Conservation (phyloP, 2,888 invertebrate genomes). For the Ferrisia virgata region DNA sequence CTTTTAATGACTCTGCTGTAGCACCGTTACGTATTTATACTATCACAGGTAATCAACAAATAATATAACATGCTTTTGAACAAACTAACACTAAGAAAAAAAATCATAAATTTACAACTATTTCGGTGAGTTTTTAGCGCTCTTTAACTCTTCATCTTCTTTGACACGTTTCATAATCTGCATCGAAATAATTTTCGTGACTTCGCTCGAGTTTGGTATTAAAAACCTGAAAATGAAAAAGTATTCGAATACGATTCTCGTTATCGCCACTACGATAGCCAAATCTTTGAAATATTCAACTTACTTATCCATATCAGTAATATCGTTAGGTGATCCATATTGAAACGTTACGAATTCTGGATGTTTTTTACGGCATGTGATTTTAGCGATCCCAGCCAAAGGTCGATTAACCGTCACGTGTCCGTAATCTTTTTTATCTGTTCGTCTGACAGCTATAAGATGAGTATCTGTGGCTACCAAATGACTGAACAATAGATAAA, state of each 20-base stretch:
- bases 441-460: conserved; percentile 78
- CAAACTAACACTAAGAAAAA: conserved; percentile 2
- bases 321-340: conserved; percentile 79
- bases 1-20: conserved; percentile 19
- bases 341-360: conserved; percentile 97
- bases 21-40: conserved; percentile 9
- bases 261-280: too few species aligned
- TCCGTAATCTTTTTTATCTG: conserved; percentile 73
- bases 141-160: not conserved
- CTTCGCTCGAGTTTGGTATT: conserved; percentile 86
- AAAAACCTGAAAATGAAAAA: conserved; percentile 61
- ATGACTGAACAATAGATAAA: conserved; percentile 60
- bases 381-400: conserved; percentile 89
- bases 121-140: conserved; percentile 9
- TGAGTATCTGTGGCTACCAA: conserved; percentile 82
- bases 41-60: conserved; percentile 19
- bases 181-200: conserved; percentile 83
- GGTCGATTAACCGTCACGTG: conserved; percentile 84
- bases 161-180: conserved; percentile 66
- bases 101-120: not conserved
- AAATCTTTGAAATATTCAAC: not conserved
- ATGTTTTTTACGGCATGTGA: conserved; percentile 91
- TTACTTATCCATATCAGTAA: conserved; percentile 79
- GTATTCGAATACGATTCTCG: too few species aligned
- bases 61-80: not conserved